Conservation (phyloP, 2,113 vertebrate species). For the Perca schrenkii region DNA sequence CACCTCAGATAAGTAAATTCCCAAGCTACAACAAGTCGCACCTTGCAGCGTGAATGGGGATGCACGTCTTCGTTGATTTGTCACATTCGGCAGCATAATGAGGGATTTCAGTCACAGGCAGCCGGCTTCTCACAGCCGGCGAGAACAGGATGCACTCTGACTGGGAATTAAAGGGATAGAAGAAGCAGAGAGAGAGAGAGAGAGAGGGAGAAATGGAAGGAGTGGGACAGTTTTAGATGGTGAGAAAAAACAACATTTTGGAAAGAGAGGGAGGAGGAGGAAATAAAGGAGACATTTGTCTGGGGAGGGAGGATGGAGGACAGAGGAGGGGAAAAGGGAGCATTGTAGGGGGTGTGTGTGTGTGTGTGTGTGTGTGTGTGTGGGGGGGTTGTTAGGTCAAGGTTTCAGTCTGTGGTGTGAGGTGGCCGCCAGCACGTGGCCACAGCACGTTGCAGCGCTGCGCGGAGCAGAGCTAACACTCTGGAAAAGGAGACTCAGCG, state of each 20-base stretch:
- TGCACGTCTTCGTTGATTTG: conserved; percentile 64
- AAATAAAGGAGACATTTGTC: not conserved
- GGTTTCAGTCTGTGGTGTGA: conserved; percentile 54
- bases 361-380: too few relatives aligned
- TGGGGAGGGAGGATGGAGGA: not conserved
- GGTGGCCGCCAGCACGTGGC: conserved; percentile 59
- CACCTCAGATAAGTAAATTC: conserved; percentile 1
- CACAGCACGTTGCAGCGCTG: conserved; percentile 55
- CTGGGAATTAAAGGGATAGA: not conserved
- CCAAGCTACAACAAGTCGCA: conserved; percentile 8
- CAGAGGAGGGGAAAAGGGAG: conserved; percentile 14
- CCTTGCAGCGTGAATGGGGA: not conserved
- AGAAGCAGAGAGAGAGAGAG: not conserved
- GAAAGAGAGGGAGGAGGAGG: not conserved
- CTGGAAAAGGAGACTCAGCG: conserved; percentile 35
- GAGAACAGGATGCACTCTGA: conserved; percentile 45
- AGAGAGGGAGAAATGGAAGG: not conserved
- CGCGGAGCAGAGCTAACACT: conserved; percentile 40
- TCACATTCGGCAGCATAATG: conserved; percentile 59
- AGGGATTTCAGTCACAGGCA: conserved; percentile 65
- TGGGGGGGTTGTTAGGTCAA: conserved; percentile 54
- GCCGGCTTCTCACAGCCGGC: conserved; percentile 27
- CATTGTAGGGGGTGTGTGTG: not conserved
- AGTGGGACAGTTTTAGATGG: conserved; percentile 35
- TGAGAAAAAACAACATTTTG: conserved; percentile 18